Base-by-base conservation (phyloP, 2,888 invertebrate species). In the Gymnosoma rotundatum region DNA sequence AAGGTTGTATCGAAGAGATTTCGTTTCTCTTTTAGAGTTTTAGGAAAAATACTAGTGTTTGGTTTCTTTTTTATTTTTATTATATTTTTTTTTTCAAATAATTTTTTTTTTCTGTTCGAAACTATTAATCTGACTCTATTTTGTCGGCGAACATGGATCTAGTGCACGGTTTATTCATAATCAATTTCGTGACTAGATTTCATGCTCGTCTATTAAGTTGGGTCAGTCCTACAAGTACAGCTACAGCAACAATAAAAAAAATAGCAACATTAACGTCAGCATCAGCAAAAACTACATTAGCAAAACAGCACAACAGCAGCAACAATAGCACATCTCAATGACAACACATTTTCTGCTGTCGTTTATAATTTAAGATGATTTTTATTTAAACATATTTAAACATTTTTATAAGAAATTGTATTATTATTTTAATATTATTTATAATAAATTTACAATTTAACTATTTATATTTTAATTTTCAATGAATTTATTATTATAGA, bases 151-250 rank as follows among this genome's bases (percentile, higher is more conserved):
- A 92, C 92, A 92, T 92, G 92, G 91, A 92, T 92, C 92, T 92
- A 92, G 92, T 92, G 91, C 92, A 92, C 92, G 92, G 92, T 92
- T 92, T 91, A 89, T 90, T 91, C 91, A 92, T 91, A 91, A 91
- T 92, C 90, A 92, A 92, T 91, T 92, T 92, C 92, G 92, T 92
- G 92, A 92, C 92, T 92, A 92, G 92, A 92, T 92, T 92, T 92
- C 92, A 92, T 92, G 92, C 92, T 92, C 92, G 92, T 92, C 92
- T 92, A 92, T 92, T 92, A 92, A 92, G 92, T 92, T 92, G 92
- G 91, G 92, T 92, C 92, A 91, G 91, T 89, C 91, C 92, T 91
- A 88, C 90, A 86, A 61, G 54, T 60, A 52, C 69, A 73, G 36
- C 72, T 16, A 14, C 58, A 73, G 56, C 36, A 70, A 10, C 54